Conservation (phyloP, 2,797 vertebrate species). For the Myotis daubentonii region DNA sequence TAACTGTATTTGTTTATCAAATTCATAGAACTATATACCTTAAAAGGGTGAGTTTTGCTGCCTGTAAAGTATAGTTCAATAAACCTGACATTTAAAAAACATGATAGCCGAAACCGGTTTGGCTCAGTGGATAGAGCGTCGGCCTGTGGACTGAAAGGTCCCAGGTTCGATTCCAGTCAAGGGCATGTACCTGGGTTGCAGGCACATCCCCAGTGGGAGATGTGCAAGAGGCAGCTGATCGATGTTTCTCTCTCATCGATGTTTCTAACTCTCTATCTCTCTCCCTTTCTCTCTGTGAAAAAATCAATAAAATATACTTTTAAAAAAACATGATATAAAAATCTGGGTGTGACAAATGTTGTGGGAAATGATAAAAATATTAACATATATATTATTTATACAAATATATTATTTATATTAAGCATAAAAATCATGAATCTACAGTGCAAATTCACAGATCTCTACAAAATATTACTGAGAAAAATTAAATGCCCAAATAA, state of each 20-base stretch:
- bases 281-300: too few relatives aligned
- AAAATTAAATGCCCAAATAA: slow-evolving; percentile 25
- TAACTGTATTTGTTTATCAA: neutral
- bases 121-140: too few relatives aligned
- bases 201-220: too few relatives aligned
- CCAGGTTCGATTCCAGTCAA: too few relatives aligned
- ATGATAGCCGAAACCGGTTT: neutral
- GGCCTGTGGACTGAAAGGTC: too few relatives aligned
- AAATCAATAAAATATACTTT: too few relatives aligned
- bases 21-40: neutral
- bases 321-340: slow-evolving; percentile 1
- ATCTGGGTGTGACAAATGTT: neutral
- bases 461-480: neutral
- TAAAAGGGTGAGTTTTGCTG: neutral
- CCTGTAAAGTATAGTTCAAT: neutral
- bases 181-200: too few relatives aligned
- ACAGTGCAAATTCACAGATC: neutral
- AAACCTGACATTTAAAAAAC: neutral
- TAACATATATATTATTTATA: neutral
- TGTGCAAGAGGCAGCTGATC: too few relatives aligned
- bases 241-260: too few relatives aligned
- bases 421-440: neutral
- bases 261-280: too few relatives aligned
- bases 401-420: neutral
- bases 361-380: neutral